Conservation (phyloP, 2,888 invertebrate genomes). For the Branchellion lobata region DNA sequence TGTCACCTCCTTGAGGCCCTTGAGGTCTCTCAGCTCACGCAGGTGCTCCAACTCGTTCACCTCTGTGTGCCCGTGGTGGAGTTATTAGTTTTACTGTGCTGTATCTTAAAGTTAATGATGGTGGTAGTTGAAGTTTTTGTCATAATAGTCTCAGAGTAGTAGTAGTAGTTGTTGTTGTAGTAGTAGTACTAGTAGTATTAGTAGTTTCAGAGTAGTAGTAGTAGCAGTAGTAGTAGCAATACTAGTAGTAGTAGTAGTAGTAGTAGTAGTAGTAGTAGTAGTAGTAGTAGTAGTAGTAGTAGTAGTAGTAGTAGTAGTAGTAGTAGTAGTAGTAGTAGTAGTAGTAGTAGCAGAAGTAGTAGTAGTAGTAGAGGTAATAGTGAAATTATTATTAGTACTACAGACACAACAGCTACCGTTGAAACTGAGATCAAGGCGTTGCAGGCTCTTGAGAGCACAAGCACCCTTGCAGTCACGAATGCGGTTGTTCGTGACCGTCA, state of each 20-base stretch:
- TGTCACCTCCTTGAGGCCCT: neutral
- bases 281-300: constrained; percentile 29
- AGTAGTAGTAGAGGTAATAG: neutral
- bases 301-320: constrained; percentile 29
- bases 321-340: constrained; percentile 26
- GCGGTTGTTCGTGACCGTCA: neutral
- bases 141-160: no score
- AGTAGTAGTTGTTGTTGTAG: no score
- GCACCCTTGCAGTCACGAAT: neutral
- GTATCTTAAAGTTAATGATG: no score
- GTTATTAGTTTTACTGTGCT: neutral
- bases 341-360: constrained; percentile 17
- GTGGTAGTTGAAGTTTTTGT: no score
- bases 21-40: neutral
- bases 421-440: neutral
- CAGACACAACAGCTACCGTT: neutral
- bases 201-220: no score
- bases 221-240: no score
- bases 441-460: neutral
- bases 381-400: no score
- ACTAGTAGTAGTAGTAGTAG: neutral
- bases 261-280: constrained; percentile 29
- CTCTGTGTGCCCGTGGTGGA: neutral
- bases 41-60: neutral
- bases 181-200: no score